phyloP scores from a whole-genome alignment of 2,888 invertebrate genomes.

The Blastobasis adustella region DNA sequence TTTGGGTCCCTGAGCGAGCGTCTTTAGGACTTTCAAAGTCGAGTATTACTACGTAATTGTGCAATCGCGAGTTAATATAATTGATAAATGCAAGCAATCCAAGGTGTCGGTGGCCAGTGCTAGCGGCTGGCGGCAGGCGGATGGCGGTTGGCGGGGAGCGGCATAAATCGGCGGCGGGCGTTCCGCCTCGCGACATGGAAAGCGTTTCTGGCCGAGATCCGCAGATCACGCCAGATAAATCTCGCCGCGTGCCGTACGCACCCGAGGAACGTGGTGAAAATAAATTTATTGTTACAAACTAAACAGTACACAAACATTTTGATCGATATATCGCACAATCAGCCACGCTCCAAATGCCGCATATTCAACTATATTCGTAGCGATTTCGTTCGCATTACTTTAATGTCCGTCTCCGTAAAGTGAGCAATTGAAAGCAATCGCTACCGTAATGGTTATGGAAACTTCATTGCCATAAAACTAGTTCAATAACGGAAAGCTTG shows the following conservation, averaged over 20 bases:
- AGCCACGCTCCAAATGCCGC: too few relatives aligned
- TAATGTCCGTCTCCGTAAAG: too few relatives aligned
- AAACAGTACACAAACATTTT: too few relatives aligned
- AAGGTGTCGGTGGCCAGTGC: constrained; percentile 13
- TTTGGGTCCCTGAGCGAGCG: too few relatives aligned
- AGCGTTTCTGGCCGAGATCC: constrained; percentile 51
- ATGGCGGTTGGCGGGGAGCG: constrained; percentile 34
- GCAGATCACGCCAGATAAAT: constrained; percentile 46
- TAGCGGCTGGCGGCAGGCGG: constrained; percentile 25
- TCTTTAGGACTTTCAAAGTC: too few relatives aligned
- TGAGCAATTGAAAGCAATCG: too few relatives aligned
- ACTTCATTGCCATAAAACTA: too few relatives aligned
- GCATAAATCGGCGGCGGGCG: constrained; percentile 41
- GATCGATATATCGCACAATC: too few relatives aligned
- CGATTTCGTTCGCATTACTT: too few relatives aligned
- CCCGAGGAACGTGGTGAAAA: constrained; percentile 30
- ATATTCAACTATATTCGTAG: too few relatives aligned
- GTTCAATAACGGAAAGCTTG: too few relatives aligned
- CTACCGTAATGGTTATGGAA: too few relatives aligned
- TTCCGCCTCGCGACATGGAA: constrained; percentile 59
- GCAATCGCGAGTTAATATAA: not conserved
- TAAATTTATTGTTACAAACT: constrained; percentile 1
- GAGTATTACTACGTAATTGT: not conserved
- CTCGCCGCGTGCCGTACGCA: constrained; percentile 20
- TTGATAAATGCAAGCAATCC: not conserved